Evolutionary conservation across 2,888 invertebrate species (phyloP).

Genomic region (Cataglyphis livida): DNA sequence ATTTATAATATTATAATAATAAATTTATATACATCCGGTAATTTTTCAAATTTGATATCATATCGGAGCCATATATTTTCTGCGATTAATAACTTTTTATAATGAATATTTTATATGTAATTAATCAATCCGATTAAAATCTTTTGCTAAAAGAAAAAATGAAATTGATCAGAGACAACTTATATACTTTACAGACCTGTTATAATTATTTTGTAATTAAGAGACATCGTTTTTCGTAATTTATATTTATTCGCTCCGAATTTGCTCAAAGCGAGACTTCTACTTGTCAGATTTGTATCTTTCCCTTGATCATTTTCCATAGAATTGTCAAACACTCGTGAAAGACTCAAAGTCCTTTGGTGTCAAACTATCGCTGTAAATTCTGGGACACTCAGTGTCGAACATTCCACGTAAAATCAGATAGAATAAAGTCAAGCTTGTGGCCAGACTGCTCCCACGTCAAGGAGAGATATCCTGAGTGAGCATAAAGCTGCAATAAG

Average conservation of each 20-base stretch:
- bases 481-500: neutral
- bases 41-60: neutral
- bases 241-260: conserved; percentile 70
- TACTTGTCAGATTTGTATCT: conserved; percentile 42
- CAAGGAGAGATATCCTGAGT: neutral
- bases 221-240: conserved; percentile 29
- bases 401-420: conserved; percentile 44
- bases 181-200: conserved; percentile 13
- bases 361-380: conserved; percentile 24
- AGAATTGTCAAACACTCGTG: conserved; percentile 29
- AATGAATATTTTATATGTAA: neutral
- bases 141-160: neutral
- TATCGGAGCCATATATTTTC: neutral
- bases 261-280: conserved; percentile 59
- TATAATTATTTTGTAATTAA: conserved; percentile 40
- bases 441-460: neutral
- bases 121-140: neutral
- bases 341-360: conserved; percentile 4
- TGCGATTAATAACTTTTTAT: conserved; percentile 5
- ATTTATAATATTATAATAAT: neutral
- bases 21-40: neutral
- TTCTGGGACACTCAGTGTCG: conserved; percentile 26
- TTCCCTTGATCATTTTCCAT: conserved; percentile 18
- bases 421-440: conserved; percentile 2
- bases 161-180: conserved; percentile 39